A percentile compares a stretch with the other conserved stretches of the same genome.
These are phyloP conservation scores for Ichneumon xanthorius DNA, from an alignment of 2,888 invertebrate genomes.

Conservation along the genomic window DNA sequence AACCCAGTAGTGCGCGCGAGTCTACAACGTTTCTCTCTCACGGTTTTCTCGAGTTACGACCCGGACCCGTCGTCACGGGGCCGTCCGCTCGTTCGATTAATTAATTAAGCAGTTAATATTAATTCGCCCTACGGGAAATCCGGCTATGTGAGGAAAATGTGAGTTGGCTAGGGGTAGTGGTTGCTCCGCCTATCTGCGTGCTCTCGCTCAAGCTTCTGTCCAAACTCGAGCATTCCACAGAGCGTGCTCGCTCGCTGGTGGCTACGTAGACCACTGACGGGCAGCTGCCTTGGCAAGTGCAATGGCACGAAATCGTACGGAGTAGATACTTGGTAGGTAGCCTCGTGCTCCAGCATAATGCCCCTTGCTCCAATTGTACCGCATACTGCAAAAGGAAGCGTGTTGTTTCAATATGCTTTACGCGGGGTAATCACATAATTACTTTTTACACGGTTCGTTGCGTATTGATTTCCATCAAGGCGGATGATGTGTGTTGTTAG, in stretches of 20 bases:
- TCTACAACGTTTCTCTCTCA: constrained; percentile 25
- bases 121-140: constrained; percentile 73
- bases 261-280: constrained; percentile 20
- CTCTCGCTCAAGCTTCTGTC: neutral
- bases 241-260: constrained; percentile 2
- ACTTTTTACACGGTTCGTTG: too few species aligned
- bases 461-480: too few species aligned
- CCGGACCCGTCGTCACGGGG: constrained; percentile 64
- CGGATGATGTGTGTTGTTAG: too few species aligned
- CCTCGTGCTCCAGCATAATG: constrained; percentile 61
- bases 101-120: constrained; percentile 75
- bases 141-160: constrained; percentile 63
- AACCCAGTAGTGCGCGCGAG: constrained; percentile 49
- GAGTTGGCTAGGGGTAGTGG: constrained; percentile 35
- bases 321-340: constrained; percentile 47
- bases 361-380: constrained; percentile 9
- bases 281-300: constrained; percentile 34
- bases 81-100: constrained; percentile 71
- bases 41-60: constrained; percentile 60
- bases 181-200: constrained; percentile 7
- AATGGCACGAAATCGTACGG: constrained; percentile 44
- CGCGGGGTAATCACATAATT: too few species aligned
- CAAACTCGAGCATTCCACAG: constrained; percentile 36
- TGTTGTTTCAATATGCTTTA: too few species aligned
- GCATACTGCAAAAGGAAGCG: neutral